Base-by-base conservation (phyloP, 2,888 invertebrate genomes). In the Icerya purchasi region DNA sequence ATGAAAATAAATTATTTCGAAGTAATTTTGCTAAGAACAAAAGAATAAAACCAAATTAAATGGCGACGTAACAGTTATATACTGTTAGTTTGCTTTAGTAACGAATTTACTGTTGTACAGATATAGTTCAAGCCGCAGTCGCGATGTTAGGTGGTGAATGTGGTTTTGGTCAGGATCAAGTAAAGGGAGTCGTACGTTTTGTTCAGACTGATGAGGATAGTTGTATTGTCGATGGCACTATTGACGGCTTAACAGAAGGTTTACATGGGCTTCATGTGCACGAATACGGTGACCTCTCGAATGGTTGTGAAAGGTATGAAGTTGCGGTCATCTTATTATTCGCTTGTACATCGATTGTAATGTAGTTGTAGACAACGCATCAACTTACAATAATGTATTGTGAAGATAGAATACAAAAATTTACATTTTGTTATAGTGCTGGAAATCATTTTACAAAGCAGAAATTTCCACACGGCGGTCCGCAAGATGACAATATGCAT, bases 161-260 rank as follows among this genome's bases (percentile, higher is more conserved):
- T 8, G 72, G 74, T 36, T 72, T 71, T 56, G 70, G 71, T 53
- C 76, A 77, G 57, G 70, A 72, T 2, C 36, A 49, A 52, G 55
- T 64, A 53, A 60, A 56, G 51, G 64, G 91, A 0, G 83, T 92
- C 19, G 77, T 90, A 3, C 72, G 91, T 61, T 84, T 92, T 68
- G 77, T 81, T 51, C 83, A 86, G 72, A 71, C 74, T 0, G 68
- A 72, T 63, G 73, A 76, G 19, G 70, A 76, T 52, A 73, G 72
- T 3, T 81, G 85, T 57, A 75, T 91, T 1, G 77, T 89, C 2
- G 92, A 92, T 68, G 91, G 91, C 1, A 84, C 85, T 1, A 73
- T 92, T 2, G 90, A 91, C 72, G 87, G 63, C 10, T 73, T 92
- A 53, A 65, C 73, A 0, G 77, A 77, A 36, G 85, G 84, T 64